Evolutionary conservation across 1,140 invertebrate genomes (phyloP).

Genomic region (Steinernema feltiae): DNA sequence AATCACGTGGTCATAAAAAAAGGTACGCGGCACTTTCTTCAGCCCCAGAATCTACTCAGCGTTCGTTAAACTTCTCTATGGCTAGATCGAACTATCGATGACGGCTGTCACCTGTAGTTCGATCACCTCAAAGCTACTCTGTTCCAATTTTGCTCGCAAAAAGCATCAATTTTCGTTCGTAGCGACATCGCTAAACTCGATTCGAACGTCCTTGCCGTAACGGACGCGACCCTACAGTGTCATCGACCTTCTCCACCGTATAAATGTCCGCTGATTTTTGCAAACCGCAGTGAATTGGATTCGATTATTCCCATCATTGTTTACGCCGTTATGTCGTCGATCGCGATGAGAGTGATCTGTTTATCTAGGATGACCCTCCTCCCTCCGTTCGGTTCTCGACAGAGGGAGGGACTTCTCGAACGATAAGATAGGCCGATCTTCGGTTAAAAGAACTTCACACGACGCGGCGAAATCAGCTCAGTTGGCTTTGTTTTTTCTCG

Average conservation of each 20-base stretch:
- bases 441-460: not conserved
- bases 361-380: not conserved
- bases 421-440: not conserved
- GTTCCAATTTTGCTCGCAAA: not conserved
- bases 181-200: not conserved
- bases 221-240: not conserved
- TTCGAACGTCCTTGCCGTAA: slow-evolving; percentile 1
- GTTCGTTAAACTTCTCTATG: no score
- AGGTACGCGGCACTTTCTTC: no score
- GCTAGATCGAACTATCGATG: no score
- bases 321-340: not conserved
- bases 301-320: not conserved
- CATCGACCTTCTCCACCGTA: not conserved
- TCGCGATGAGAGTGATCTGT: not conserved
- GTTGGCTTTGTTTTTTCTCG: not conserved
- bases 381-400: not conserved
- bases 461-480: not conserved
- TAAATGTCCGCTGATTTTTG: not conserved
- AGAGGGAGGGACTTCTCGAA: not conserved
- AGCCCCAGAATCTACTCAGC: no score
- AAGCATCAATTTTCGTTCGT: not conserved
- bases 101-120: no score
- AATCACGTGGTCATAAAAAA: no score
- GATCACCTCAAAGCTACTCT: not conserved
- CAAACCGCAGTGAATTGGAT: not conserved